A percentile compares a stretch with the other conserved stretches of the same genome.
Evolutionary conservation across 2,888 invertebrate genomes (phyloP).

Genomic region (Parasteatoda lunata): DNA sequence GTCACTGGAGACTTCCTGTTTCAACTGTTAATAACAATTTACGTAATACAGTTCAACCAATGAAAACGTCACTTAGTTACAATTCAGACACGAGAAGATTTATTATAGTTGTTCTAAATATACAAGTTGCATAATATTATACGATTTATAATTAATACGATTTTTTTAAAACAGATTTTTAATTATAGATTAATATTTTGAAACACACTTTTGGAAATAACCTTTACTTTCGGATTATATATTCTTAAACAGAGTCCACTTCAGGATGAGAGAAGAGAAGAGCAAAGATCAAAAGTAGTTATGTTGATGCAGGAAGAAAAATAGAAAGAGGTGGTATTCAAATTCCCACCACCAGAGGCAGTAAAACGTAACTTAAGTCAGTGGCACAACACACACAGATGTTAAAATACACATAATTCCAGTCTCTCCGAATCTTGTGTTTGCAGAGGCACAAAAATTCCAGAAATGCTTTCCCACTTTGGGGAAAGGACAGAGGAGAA

Average conservation of each 20-base stretch:
- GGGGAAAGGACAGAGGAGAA: slow-evolving; percentile 1
- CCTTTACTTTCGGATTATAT: too few relatives aligned
- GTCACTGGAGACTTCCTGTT: too few relatives aligned
- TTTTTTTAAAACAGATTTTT: too few relatives aligned
- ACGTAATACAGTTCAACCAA: too few relatives aligned
- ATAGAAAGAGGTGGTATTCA: neutral
- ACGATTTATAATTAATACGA: too few relatives aligned
- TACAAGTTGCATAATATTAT: too few relatives aligned
- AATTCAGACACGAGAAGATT: too few relatives aligned
- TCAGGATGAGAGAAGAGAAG: neutral
- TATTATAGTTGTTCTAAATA: too few relatives aligned
- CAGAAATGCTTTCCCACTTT: slow-evolving; percentile 22
- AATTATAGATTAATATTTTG: too few relatives aligned
- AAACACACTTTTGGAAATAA: too few relatives aligned
- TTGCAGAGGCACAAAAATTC: slow-evolving; percentile 29
- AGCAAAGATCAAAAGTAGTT: neutral
- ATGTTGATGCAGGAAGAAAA: slow-evolving; percentile 7
- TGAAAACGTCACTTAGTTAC: too few relatives aligned
- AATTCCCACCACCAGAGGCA: slow-evolving; percentile 16
- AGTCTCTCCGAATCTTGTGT: neutral
- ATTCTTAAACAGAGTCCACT: neutral
- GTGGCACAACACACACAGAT: slow-evolving; percentile 24
- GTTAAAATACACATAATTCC: slow-evolving; percentile 37
- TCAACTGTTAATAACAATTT: too few relatives aligned
- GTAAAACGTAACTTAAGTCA: slow-evolving; percentile 3